Evolutionary conservation across 2,888 invertebrate genomes (phyloP).

Genomic region (Smittia aterrima): DNA sequence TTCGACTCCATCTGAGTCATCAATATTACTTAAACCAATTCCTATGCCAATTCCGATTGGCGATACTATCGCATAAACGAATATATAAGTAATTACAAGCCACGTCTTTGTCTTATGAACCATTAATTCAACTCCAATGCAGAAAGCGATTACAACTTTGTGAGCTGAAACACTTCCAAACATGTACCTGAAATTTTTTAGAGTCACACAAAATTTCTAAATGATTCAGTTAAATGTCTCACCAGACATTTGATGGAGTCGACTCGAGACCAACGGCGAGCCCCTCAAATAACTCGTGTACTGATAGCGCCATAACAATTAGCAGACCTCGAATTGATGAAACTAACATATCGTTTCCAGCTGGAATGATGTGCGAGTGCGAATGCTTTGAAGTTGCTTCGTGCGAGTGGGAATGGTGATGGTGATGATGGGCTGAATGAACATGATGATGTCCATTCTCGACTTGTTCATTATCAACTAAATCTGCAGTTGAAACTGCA

Average conservation of each 20-base stretch:
- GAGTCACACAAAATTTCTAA: too few relatives aligned
- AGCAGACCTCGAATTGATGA: constrained; percentile 67
- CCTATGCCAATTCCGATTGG: constrained; percentile 78
- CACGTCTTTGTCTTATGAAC: constrained; percentile 65
- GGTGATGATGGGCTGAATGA: constrained; percentile 14
- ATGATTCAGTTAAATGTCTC: too few relatives aligned
- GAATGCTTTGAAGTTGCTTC: too few relatives aligned
- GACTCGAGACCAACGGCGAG: constrained; percentile 76
- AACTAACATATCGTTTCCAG: constrained; percentile 50
- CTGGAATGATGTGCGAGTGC: constrained; percentile 57
- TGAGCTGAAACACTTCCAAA: constrained; percentile 81
- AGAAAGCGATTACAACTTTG: constrained; percentile 83
- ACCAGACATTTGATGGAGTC: constrained; percentile 61
- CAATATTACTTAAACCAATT: constrained; percentile 62
- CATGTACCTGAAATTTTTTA: constrained; percentile 68
- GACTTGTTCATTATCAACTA: constrained; percentile 49
- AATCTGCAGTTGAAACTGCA: constrained; percentile 55
- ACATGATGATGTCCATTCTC: not conserved
- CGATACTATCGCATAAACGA: constrained; percentile 75
- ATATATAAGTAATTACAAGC: constrained; percentile 65
- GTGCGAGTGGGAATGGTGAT: constrained; percentile 50
- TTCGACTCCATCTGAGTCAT: constrained; percentile 60
- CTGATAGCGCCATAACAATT: constrained; percentile 77
- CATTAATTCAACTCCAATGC: constrained; percentile 80
- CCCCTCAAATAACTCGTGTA: constrained; percentile 85